Conservation (phyloP, 2,888 invertebrate genomes). For the Polia nebulosa region DNA sequence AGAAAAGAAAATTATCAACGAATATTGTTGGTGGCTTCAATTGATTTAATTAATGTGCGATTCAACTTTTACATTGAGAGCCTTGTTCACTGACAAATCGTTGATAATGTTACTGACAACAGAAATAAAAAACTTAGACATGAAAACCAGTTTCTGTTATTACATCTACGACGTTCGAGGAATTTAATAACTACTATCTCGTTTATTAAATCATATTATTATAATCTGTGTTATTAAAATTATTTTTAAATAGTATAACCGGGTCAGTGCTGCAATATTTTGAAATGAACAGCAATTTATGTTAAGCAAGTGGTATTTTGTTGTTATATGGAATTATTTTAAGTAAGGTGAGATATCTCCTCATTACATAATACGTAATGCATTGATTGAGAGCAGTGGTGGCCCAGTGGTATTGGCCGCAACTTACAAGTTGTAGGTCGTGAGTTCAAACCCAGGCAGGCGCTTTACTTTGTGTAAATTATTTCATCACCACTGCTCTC, state of each 20-base stretch:
- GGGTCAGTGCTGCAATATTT: constrained; percentile 36
- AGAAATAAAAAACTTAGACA: constrained; percentile 23
- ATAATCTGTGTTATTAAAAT: constrained; percentile 23
- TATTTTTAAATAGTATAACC: constrained; percentile 36
- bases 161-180: constrained; percentile 30
- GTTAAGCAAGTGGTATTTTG: constrained; percentile 23
- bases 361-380: constrained; percentile 35
- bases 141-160: constrained; percentile 41
- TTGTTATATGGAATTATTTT: constrained; percentile 24
- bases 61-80: constrained; percentile 27
- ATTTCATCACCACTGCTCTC: no score
- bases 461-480: no score
- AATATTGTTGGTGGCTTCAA: constrained; percentile 20
- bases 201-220: constrained; percentile 46
- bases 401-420: no score
- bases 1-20: constrained; percentile 12
- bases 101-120: constrained; percentile 16
- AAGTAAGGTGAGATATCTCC: constrained; percentile 29
- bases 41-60: constrained; percentile 40
- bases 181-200: constrained; percentile 39
- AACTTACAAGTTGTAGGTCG: no score
- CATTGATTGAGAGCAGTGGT: no score
- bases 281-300: constrained; percentile 40
- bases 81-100: constrained; percentile 37
- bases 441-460: no score